Conservation (phyloP, 2,113 vertebrate species). For the Cavia aperea region DNA sequence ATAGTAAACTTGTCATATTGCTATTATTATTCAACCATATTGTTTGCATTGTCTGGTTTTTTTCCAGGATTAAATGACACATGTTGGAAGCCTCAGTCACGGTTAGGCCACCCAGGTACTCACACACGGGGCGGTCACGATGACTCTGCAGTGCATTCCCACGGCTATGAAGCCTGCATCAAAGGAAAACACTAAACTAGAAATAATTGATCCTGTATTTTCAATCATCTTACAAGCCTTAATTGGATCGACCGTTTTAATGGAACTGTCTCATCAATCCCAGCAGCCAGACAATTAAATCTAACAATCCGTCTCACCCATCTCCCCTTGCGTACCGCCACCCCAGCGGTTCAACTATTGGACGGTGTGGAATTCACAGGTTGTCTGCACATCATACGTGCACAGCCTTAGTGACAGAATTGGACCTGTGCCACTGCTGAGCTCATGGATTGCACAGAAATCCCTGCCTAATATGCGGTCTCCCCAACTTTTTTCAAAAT, state of each 20-base stretch:
- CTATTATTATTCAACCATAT: background rate
- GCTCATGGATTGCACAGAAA: background rate
- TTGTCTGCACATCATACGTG: slow-evolving; percentile 42
- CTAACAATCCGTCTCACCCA: background rate
- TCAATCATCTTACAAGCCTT: slow-evolving; percentile 19
- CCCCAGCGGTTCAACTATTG: background rate
- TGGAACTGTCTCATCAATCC: slow-evolving; percentile 49
- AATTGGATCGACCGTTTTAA: slow-evolving; percentile 46
- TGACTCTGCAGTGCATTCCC: background rate
- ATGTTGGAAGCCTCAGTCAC: background rate
- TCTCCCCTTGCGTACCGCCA: fast-evolving
- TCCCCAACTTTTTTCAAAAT: background rate
- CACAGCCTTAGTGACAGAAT: background rate
- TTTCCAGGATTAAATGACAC: slow-evolving; percentile 32
- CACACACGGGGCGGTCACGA: background rate
- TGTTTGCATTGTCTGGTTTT: slow-evolving; percentile 25
- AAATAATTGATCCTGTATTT: slow-evolving; percentile 46
- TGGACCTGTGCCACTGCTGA: slow-evolving; percentile 6
- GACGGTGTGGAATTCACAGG: slow-evolving; percentile 14
- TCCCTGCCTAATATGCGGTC: background rate
- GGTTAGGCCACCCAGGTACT: slow-evolving; percentile 29
- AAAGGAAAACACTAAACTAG: background rate
- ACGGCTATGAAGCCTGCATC: background rate
- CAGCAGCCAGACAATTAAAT: slow-evolving; percentile 31
- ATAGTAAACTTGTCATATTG: background rate